These are phyloP conservation scores for Pangasius djambal DNA, from an alignment of 2,797 vertebrate species.

Conservation along the genomic window DNA sequence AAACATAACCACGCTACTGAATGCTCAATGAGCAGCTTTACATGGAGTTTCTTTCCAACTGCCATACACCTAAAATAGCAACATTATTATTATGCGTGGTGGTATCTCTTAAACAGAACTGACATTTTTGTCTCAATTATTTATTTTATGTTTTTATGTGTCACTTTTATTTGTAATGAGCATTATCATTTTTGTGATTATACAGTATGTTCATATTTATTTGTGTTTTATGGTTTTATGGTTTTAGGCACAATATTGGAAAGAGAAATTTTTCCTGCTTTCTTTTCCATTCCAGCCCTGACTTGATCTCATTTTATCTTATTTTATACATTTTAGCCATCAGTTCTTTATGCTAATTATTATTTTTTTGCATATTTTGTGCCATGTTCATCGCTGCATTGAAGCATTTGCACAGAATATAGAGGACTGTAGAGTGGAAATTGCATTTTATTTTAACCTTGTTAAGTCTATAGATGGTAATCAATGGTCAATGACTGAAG, in stretches of 20 bases:
- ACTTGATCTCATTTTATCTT: neutral
- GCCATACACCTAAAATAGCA: constrained; percentile 2
- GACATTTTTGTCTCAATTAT: neutral
- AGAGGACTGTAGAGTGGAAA: neutral
- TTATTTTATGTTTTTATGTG: neutral
- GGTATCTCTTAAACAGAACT: neutral
- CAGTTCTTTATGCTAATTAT: neutral
- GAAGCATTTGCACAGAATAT: neutral
- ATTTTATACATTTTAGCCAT: neutral
- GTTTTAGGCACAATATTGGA: neutral
- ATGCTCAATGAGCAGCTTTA: neutral
- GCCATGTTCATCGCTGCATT: neutral
- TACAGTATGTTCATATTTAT: neutral
- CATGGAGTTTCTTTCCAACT: neutral
- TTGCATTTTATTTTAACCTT: constrained; percentile 2
- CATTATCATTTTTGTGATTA: neutral
- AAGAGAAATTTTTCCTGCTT: neutral
- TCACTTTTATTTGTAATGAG: neutral
- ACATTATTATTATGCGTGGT: neutral
- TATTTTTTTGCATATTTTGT: neutral
- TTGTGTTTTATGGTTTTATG: too few relatives aligned
- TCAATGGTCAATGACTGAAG: neutral
- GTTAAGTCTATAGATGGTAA: neutral
- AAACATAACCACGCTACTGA: constrained; percentile 8
- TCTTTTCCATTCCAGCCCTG: neutral